phyloP scores from a whole-genome alignment of 2,113 vertebrate species.

The Meleagris gallopavo region DNA sequence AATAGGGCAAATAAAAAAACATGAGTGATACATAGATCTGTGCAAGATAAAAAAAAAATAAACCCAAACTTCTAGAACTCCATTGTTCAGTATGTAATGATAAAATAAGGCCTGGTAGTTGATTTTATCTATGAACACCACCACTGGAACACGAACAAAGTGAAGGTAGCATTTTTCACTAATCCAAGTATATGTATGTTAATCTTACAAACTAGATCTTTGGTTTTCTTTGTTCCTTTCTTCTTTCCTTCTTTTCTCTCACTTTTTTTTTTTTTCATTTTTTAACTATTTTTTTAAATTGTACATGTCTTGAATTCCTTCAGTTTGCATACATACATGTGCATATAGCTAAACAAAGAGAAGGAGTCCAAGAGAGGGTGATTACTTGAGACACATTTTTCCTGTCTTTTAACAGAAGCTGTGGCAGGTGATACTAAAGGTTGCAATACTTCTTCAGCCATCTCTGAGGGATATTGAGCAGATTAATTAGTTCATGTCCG shows the following conservation, averaged over 20 bases:
- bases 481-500: conserved; percentile 54
- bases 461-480: not conserved
- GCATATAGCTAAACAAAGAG: not conserved
- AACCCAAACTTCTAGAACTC: not conserved
- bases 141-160: not conserved
- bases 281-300: not conserved
- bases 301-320: not conserved
- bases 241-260: not conserved
- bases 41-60: not conserved
- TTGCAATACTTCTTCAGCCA: not conserved
- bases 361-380: not conserved
- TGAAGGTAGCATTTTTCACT: not conserved
- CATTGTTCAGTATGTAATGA: not conserved
- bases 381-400: not conserved
- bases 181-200: not conserved
- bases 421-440: not conserved
- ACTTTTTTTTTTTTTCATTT: too few species aligned
- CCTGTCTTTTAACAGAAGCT: not conserved
- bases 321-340: not conserved
- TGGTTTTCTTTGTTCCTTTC: too few species aligned
- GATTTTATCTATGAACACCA: not conserved
- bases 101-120: not conserved
- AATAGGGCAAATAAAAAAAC: not conserved
- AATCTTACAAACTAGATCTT: not conserved
- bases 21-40: not conserved